These are phyloP conservation scores for Selenia dentaria DNA, from an alignment of 2,888 invertebrate genomes.

Conservation along the genomic window DNA sequence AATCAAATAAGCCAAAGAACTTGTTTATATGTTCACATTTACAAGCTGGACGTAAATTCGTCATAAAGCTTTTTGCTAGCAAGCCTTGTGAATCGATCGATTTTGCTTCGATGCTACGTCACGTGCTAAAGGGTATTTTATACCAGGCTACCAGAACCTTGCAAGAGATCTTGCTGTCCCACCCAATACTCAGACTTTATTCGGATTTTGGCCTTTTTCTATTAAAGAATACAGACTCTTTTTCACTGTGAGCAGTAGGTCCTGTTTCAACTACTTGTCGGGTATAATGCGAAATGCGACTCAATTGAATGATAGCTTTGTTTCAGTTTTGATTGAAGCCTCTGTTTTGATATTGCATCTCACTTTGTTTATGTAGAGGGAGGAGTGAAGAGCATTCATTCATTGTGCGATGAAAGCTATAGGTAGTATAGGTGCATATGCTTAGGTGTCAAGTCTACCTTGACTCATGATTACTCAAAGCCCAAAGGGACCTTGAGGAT, in stretches of 20 bases:
- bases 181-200: not conserved
- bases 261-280: not conserved
- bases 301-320: conserved; percentile 6
- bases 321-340: conserved; percentile 3
- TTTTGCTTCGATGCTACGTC: conserved; percentile 11
- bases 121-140: conserved; percentile 20
- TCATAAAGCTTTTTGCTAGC: too few relatives aligned
- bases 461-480: too few relatives aligned
- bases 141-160: conserved; percentile 23
- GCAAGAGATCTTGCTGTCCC: conserved; percentile 10
- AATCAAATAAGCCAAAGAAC: too few relatives aligned
- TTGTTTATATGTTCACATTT: too few relatives aligned
- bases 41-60: too few relatives aligned
- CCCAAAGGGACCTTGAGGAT: too few relatives aligned
- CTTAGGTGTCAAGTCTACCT: too few relatives aligned
- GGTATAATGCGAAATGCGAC: conserved; percentile 8
- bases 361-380: conserved; percentile 3
- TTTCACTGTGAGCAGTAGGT: not conserved
- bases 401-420: too few relatives aligned
- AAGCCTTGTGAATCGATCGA: too few relatives aligned
- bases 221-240: not conserved
- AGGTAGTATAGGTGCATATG: too few relatives aligned
- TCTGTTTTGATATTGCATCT: conserved; percentile 6
- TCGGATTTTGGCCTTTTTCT: not conserved
- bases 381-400: not conserved